phyloP scores from a whole-genome alignment of 2,888 invertebrate species.

The Adineta ricciae region DNA sequence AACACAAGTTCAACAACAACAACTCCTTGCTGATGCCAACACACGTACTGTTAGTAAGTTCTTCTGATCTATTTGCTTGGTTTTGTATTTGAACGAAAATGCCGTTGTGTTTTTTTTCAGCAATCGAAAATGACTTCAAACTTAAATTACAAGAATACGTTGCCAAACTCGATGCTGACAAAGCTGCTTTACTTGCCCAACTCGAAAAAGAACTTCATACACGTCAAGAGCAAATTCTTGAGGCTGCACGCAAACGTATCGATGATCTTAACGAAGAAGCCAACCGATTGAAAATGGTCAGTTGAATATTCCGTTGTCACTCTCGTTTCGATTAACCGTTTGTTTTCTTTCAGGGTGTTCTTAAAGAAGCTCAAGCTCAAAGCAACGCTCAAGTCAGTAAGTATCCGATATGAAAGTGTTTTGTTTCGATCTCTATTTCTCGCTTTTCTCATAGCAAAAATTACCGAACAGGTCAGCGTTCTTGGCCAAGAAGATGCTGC shows the following conservation, averaged over 20 bases:
- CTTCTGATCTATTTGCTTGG: background rate
- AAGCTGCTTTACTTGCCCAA: background rate
- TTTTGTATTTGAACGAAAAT: no score
- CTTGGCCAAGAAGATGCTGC: background rate
- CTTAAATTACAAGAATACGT: background rate
- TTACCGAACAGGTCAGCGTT: background rate
- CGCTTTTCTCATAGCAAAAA: background rate
- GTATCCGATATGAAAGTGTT: background rate
- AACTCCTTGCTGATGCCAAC: background rate
- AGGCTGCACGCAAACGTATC: background rate
- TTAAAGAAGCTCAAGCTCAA: background rate
- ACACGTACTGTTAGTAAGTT: background rate
- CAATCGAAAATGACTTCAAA: background rate
- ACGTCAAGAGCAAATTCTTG: background rate
- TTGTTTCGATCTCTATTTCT: background rate
- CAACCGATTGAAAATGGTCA: background rate
- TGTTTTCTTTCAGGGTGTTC: background rate
- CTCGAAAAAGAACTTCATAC: background rate
- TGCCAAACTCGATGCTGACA: background rate
- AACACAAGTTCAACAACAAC: background rate
- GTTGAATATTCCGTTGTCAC: background rate
- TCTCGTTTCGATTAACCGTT: background rate
- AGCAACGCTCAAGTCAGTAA: background rate
- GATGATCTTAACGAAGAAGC: background rate
- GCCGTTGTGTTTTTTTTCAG: background rate